Conservation (phyloP, 2,888 invertebrate genomes). For the Lycaena phlaeas region DNA sequence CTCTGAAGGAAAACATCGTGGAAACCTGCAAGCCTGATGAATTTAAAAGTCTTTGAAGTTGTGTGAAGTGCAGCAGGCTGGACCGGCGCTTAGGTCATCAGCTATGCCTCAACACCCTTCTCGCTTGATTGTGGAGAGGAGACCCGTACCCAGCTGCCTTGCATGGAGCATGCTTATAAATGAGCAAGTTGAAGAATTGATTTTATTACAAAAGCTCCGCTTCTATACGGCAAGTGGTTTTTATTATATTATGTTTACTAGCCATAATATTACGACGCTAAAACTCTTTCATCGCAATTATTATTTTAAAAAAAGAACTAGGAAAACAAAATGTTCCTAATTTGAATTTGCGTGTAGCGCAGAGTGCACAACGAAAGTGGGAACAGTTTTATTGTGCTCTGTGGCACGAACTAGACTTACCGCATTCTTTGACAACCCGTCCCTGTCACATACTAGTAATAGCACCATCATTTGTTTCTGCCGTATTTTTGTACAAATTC, state of each 20-base stretch:
- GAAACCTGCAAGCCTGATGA: no score
- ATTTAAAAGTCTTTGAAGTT: no score
- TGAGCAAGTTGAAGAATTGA: no score
- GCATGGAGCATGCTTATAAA: no score
- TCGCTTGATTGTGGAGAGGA: no score
- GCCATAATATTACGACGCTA: background rate
- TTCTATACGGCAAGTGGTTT: background rate
- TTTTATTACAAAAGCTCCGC: background rate
- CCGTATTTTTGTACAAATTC: background rate
- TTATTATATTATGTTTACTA: background rate
- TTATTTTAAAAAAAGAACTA: background rate
- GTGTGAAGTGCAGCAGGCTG: no score
- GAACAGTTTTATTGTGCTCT: background rate
- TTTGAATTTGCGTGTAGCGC: background rate
- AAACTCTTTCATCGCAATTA: no score
- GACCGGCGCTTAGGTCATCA: no score
- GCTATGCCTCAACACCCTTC: no score
- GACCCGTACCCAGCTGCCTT: no score
- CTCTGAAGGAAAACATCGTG: no score
- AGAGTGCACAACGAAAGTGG: background rate
- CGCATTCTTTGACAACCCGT: slow-evolving; percentile 23
- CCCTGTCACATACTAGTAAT: slow-evolving; percentile 10
- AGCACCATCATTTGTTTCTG: background rate
- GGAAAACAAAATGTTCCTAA: background rate
- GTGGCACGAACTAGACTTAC: slow-evolving; percentile 22